phyloP scores from a whole-genome alignment of 2,888 invertebrate species.

The Gortyna flavago region DNA sequence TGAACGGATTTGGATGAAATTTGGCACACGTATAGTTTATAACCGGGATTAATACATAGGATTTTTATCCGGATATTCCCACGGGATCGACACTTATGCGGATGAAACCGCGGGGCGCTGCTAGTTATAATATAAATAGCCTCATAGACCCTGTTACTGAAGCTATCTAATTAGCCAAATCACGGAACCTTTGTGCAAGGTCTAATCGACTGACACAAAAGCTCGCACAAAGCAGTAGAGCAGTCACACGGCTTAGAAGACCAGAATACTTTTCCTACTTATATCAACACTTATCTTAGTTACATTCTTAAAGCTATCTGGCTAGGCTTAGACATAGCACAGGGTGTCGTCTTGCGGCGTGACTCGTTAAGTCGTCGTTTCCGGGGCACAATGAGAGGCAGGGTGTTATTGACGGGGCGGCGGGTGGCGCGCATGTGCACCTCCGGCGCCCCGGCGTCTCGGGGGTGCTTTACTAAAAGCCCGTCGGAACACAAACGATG shows the following conservation, averaged over 20 bases:
- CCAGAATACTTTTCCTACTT: constrained; percentile 14
- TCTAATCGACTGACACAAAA: background rate
- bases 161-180: background rate
- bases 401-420: constrained; percentile 87
- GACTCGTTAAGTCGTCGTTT: constrained; percentile 87
- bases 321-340: constrained; percentile 69
- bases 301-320: constrained; percentile 65
- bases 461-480: constrained; percentile 83
- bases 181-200: background rate
- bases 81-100: too few relatives aligned
- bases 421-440: constrained; percentile 85
- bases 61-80: too few relatives aligned
- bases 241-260: constrained; percentile 3
- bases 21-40: too few relatives aligned
- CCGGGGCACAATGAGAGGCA: constrained; percentile 87
- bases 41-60: too few relatives aligned
- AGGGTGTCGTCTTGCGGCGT: constrained; percentile 84
- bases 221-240: constrained; percentile 9
- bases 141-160: background rate
- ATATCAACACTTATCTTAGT: constrained; percentile 48
- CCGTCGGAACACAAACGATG: constrained; percentile 79
- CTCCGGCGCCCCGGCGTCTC: constrained; percentile 87
- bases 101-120: too few relatives aligned
- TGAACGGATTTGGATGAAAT: too few relatives aligned
- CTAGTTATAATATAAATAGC: background rate